Conservation (phyloP, 1,140 invertebrate species). For the Arion vulgaris region DNA sequence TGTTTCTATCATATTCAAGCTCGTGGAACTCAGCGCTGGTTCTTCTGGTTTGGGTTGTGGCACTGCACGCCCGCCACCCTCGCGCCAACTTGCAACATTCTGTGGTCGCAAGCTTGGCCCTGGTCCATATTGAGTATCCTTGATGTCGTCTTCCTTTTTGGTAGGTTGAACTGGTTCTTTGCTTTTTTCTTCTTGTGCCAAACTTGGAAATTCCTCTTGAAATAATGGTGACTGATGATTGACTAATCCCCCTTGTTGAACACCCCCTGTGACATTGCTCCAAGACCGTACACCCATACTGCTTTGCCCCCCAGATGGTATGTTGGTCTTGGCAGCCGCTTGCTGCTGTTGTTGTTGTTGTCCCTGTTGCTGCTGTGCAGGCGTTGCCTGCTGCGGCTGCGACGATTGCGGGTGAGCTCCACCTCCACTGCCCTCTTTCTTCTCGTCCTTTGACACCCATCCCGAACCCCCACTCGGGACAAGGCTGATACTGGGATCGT, state of each 20-base stretch:
- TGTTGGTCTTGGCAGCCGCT: constrained; percentile 45
- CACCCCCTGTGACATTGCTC: constrained; percentile 74
- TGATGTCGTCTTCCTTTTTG: constrained; percentile 67
- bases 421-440: constrained; percentile 62
- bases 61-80: constrained; percentile 72
- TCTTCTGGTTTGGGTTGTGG: constrained; percentile 60
- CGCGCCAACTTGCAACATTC: constrained; percentile 74
- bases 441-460: constrained; percentile 79
- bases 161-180: constrained; percentile 62
- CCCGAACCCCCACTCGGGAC: constrained; percentile 82
- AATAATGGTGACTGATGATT: constrained; percentile 75
- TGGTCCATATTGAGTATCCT: constrained; percentile 81
- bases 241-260: constrained; percentile 52
- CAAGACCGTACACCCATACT: constrained; percentile 70
- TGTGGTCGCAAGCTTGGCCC: constrained; percentile 85
- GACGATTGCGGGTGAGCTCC: constrained; percentile 66
- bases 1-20: constrained; percentile 63
- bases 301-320: constrained; percentile 58
- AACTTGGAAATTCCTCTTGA: constrained; percentile 76
- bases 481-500: constrained; percentile 82
- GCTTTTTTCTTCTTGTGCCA: constrained; percentile 73
- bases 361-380: constrained; percentile 48
- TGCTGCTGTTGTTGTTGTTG: constrained; percentile 10
- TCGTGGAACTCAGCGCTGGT: constrained; percentile 55
- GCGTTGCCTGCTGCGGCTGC: constrained; percentile 70